Evolutionary conservation across 2,888 invertebrate species (phyloP).

Genomic region (Tenthredo distinguenda): DNA sequence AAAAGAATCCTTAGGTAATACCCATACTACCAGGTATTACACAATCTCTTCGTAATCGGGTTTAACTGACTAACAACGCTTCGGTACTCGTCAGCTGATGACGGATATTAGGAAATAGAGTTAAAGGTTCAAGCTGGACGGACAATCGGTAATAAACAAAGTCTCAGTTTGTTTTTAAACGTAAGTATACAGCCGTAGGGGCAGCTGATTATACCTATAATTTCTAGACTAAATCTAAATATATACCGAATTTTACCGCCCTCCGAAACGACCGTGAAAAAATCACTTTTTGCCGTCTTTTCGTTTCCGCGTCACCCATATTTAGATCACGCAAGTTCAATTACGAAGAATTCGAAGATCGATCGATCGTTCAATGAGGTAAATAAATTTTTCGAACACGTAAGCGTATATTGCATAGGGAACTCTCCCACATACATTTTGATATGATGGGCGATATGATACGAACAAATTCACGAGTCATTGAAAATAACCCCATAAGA

Average conservation of each 20-base stretch:
- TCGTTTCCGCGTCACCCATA: background rate
- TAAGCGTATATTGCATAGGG: background rate
- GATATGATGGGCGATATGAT: too few species aligned
- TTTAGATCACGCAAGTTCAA: background rate
- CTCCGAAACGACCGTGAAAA: background rate
- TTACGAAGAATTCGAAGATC: background rate
- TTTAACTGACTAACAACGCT: background rate
- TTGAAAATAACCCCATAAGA: too few species aligned
- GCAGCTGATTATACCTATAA: background rate
- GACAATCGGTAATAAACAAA: background rate
- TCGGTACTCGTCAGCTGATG: background rate
- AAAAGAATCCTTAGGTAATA: conserved; percentile 19
- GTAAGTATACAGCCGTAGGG: background rate
- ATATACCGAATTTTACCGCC: background rate
- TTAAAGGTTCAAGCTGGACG: background rate
- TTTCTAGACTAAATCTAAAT: conserved; percentile 1
- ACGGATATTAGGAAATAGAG: background rate
- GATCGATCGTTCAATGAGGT: background rate
- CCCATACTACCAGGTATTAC: background rate
- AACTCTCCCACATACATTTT: too few species aligned
- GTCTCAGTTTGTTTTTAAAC: background rate
- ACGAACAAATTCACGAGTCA: too few species aligned
- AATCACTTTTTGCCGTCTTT: background rate
- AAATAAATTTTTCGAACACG: background rate
- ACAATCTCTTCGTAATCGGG: background rate